phyloP scores from a whole-genome alignment of 2,113 vertebrate genomes.

The rat (Rattus norvegicus) region DNA sequence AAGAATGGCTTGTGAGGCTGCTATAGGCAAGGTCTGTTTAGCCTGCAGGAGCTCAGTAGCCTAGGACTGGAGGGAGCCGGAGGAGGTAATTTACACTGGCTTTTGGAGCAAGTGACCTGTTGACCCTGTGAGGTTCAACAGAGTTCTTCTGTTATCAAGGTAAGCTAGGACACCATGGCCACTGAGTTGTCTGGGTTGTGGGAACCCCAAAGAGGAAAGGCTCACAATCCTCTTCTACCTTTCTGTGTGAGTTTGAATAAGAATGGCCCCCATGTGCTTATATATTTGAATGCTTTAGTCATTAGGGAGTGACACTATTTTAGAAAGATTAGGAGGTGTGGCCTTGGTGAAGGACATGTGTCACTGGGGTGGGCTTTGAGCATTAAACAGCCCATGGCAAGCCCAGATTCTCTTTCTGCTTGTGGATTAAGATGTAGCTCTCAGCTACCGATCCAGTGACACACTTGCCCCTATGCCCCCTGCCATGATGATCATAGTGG shows the following conservation, averaged over 20 bases:
- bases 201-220: neutral
- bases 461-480: neutral
- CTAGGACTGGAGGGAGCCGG: neutral
- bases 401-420: neutral
- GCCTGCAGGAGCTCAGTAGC: neutral
- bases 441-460: neutral
- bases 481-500: neutral
- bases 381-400: neutral
- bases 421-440: neutral
- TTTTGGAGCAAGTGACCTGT: too few species aligned
- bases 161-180: neutral
- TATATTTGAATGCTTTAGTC: neutral
- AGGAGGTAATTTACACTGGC: too few species aligned
- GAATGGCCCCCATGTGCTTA: neutral
- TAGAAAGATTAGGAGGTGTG: neutral
- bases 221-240: neutral
- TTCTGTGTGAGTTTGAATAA: neutral
- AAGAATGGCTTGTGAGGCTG: rapidly evolving
- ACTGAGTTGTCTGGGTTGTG: neutral
- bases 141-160: neutral
- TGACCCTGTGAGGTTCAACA: neutral
- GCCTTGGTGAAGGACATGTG: neutral
- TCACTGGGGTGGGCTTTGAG: neutral
- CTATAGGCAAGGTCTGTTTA: neutral
- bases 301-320: neutral